Percentiles rank a stretch among this genome's conserved stretches.
phyloP scores from a whole-genome alignment of 2,797 vertebrate genomes.

The Cuniculus paca region DNA sequence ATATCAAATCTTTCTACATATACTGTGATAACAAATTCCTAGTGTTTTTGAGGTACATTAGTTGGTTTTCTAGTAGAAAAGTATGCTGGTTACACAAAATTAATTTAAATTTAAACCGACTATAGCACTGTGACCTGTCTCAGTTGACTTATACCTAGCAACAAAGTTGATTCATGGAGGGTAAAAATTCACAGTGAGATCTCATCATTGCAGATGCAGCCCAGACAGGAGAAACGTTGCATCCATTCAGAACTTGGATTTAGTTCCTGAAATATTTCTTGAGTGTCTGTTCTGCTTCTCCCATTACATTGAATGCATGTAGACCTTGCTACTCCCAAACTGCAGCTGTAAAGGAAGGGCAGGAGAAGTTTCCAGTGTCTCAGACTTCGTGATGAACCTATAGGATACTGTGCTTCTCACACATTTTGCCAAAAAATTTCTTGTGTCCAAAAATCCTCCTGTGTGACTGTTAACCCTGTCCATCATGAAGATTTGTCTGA shows the following conservation, averaged over 20 bases:
- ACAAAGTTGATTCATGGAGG: neutral
- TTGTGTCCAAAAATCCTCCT: neutral
- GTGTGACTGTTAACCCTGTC: neutral
- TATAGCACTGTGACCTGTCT: neutral
- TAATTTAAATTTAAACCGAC: conserved; percentile 33
- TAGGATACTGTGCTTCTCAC: neutral
- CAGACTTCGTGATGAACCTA: neutral
- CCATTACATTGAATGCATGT: neutral
- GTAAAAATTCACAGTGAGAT: conserved; percentile 23
- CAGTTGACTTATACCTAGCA: neutral
- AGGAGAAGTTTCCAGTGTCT: neutral
- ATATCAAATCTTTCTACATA: neutral
- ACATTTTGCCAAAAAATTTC: neutral
- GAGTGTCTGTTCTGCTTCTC: neutral
- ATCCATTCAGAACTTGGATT: neutral
- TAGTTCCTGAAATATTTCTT: neutral
- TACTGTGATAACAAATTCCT: neutral
- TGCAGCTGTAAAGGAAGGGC: neutral
- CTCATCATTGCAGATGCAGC: neutral
- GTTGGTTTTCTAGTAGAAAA: neutral
- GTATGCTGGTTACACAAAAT: neutral
- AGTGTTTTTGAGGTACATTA: neutral
- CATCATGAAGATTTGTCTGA: neutral
- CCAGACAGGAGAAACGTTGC: neutral
- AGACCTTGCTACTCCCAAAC: neutral